Evolutionary conservation across 2,888 invertebrate species (phyloP).

Genomic region (Spatulosminthurus flaviceps): DNA sequence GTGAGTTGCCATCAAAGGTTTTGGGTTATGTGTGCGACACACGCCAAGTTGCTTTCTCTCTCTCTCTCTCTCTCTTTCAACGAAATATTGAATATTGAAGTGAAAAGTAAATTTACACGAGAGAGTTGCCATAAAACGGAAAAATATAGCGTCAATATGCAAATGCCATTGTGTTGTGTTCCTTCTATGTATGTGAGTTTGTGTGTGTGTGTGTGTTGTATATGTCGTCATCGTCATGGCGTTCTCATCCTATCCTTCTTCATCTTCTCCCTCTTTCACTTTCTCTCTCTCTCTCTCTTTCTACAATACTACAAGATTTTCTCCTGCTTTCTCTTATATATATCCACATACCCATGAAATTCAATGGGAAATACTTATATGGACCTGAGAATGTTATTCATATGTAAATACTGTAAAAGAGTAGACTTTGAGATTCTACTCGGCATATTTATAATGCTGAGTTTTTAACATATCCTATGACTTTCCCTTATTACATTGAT

Average conservation of each 20-base stretch:
- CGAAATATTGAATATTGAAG: conserved; percentile 42
- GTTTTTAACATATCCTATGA: not conserved
- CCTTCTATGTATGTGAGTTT: not conserved
- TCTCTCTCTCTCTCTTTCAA: not conserved
- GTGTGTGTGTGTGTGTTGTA: too few species aligned
- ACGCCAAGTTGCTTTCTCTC: conserved; percentile 28
- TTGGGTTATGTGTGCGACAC: conserved; percentile 9
- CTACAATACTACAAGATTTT: not conserved
- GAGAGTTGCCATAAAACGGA: conserved; percentile 26
- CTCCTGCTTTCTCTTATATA: not conserved
- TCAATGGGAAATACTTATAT: too few species aligned
- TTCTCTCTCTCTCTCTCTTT: too few species aligned
- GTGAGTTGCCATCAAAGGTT: conserved; percentile 14
- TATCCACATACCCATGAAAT: too few species aligned
- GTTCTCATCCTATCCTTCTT: not conserved
- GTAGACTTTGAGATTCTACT: too few species aligned
- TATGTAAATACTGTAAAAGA: too few species aligned
- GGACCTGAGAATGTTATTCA: too few species aligned
- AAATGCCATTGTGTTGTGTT: conserved; percentile 18
- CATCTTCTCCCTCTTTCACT: not conserved
- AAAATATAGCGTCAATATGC: conserved; percentile 31
- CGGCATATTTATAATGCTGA: too few species aligned
- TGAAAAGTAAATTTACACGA: conserved; percentile 42
- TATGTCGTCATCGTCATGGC: not conserved
- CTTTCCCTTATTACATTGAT: not conserved